Evolutionary conservation across 2,113 vertebrate genomes (phyloP).

Genomic region (Chloebia gouldiae): DNA sequence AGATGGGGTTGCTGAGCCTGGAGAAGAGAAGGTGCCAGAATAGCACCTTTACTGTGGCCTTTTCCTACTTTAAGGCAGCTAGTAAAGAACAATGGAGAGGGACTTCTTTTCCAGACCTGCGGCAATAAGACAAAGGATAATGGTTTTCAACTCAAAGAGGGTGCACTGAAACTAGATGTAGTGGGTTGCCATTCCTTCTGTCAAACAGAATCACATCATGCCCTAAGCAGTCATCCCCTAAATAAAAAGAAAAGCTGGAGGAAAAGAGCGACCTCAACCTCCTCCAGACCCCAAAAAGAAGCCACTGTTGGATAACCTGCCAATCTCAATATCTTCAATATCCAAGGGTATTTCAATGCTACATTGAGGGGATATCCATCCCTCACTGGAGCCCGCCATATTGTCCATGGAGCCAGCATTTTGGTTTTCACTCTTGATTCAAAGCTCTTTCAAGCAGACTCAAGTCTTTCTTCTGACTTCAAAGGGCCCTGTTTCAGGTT

Average conservation of each 20-base stretch:
- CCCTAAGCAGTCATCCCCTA: background rate
- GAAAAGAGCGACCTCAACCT: background rate
- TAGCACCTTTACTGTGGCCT: rapidly evolving
- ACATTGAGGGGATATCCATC: background rate
- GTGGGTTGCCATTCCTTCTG: background rate
- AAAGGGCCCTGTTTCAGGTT: background rate
- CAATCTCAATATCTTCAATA: background rate
- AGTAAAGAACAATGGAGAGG: background rate
- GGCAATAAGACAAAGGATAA: background rate
- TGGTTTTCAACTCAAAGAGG: background rate
- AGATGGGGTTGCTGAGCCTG: background rate
- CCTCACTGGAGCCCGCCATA: background rate
- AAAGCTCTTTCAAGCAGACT: background rate
- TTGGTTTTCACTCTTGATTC: background rate
- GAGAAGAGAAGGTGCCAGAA: background rate
- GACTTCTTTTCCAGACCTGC: background rate
- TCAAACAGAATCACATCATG: background rate
- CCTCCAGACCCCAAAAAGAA: background rate
- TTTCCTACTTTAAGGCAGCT: background rate
- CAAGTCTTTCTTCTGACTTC: constrained; percentile 17
- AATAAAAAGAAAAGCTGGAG: background rate
- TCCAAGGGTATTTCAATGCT: background rate
- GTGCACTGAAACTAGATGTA: background rate
- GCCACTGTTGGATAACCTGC: background rate
- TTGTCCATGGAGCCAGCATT: background rate